Base-by-base conservation (phyloP, 2,888 invertebrate genomes). In the Electrophaes corylata region DNA sequence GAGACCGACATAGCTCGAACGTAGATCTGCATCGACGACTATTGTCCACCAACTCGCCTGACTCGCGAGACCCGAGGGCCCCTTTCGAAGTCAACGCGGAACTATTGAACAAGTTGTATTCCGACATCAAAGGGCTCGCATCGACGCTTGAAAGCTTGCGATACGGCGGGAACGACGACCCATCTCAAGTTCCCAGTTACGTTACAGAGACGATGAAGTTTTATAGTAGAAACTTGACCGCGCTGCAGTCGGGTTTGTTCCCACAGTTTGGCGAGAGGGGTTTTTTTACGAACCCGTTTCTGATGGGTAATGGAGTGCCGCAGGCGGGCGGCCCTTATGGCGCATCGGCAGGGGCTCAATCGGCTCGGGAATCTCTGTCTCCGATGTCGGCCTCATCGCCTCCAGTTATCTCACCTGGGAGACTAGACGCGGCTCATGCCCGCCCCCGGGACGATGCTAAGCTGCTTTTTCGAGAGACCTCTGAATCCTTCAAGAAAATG, bases 51-150 rank as follows among this genome's bases (percentile, higher is more conserved):
- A 80, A 81, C 39, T 84, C 89, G 3, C 82, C 85, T 0, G 94
- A 93, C 20, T 79, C 92, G 37, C 92, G 94, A 51, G 92, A 93
- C 37, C 86, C 88, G 56, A 82, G 87, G 54, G 94, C 94, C 48
- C 88, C 83, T 2, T 80, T 94, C 55, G 93, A 95, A 70, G 93
- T 97, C 44, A 96, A 96, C 79, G 95, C 95, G 16, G 97, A 97
- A 79, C 94, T 97, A 59, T 85, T 97, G 60, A 95, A 97, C 19
- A 94, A 97, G 72, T 91, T 97, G 26, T 97, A 97, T 80, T 95
- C 96, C 1, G 96, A 96, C 51, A 94, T 95, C 47, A 94, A 94
- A 77, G 93, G 93, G 4, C 84, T 94, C 45, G 93, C 94, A 3
- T 88, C 92, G 0, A 92, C 92, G 0, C 78, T 93, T 4, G 96